Conservation (phyloP, 2,113 vertebrate genomes). For the Gorilla gorilla region DNA sequence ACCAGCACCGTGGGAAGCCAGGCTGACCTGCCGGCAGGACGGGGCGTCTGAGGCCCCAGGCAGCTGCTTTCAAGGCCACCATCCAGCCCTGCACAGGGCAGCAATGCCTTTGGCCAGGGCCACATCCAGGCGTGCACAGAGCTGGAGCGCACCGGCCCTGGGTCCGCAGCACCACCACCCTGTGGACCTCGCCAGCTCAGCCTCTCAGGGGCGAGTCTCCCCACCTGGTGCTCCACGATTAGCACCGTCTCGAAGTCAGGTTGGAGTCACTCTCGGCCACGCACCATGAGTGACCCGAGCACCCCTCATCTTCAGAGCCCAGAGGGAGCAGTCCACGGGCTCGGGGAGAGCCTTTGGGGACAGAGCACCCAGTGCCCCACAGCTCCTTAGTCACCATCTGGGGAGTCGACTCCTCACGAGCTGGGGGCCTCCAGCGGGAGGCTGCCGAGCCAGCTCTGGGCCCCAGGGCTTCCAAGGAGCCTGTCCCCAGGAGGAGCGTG, state of each 20-base stretch:
- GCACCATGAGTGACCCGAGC: not conserved
- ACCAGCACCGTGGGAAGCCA: slow-evolving; percentile 79
- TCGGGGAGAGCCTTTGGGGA: not conserved
- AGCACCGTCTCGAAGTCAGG: not conserved
- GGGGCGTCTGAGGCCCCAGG: not conserved
- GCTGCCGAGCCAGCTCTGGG: not conserved
- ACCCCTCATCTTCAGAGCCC: not conserved
- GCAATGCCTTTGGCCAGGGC: accelerated
- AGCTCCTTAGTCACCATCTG: too few species aligned
- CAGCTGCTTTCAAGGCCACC: accelerated
- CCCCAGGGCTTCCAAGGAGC: not conserved
- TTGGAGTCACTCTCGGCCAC: too few species aligned
- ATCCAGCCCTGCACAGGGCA: not conserved
- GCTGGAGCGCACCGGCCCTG: accelerated
- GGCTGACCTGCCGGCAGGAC: slow-evolving; percentile 18
- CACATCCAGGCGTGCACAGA: accelerated
- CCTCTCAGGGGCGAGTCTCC: accelerated
- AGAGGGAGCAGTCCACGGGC: not conserved
- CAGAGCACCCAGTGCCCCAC: not conserved
- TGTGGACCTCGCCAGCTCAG: accelerated
- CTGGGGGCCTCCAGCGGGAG: too few species aligned
- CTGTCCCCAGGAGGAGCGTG: too few species aligned
- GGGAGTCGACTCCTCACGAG: not conserved
- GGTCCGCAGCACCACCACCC: accelerated
- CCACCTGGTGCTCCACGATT: accelerated